Evolutionary conservation across 2,888 invertebrate species (phyloP), one percentile per base, ranked within the genome.

Genomic region (Orchesellides sinensis): DNA sequence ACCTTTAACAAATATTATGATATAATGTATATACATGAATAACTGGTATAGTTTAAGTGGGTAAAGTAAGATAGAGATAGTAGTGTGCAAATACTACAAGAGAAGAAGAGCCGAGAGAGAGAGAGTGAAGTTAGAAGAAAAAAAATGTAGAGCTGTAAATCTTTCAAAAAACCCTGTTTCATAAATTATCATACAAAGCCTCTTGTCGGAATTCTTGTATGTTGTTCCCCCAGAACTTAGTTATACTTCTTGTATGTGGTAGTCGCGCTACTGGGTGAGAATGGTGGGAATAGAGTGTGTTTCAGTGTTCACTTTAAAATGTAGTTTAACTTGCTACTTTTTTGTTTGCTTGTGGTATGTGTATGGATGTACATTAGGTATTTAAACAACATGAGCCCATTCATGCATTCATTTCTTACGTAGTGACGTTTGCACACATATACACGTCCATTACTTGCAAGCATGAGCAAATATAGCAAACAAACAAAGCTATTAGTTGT

Each of bases 141-240:
- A 83, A 81, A 83, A 83, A 75, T 79, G 73, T 81, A 79, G 69
- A 83, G 85, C 82, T 85, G 85, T 86, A 86, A 86, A 86, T 86
- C 87, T 87, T 80, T 83, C 83, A 84, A 84, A 86, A 79, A 85
- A 84, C 83, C 84, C 84, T 84, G 85, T 83, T 85, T 87, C 87
- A 87, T 87, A 87, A 87, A 87, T 87, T 87, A 87, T 87, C 85
- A 87, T 87, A 87, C 85, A 85, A 86, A 85, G 80, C 80, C 84
- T 82, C 75, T 82, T 75, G 82, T 75, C 81, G 73, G 80, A 84
- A 72, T 83, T 81, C 69, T 79, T 81, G 74, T 84, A 74, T 77
- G 65, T 73, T 81, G 68, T 81, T 72, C 63, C 59, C 72, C 56
- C 19, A 56, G 52, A 74, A 66, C 65, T 73, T 77, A 56, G 75